Base-by-base conservation (phyloP, 2,888 invertebrate genomes). In the Archips crataeganus region DNA sequence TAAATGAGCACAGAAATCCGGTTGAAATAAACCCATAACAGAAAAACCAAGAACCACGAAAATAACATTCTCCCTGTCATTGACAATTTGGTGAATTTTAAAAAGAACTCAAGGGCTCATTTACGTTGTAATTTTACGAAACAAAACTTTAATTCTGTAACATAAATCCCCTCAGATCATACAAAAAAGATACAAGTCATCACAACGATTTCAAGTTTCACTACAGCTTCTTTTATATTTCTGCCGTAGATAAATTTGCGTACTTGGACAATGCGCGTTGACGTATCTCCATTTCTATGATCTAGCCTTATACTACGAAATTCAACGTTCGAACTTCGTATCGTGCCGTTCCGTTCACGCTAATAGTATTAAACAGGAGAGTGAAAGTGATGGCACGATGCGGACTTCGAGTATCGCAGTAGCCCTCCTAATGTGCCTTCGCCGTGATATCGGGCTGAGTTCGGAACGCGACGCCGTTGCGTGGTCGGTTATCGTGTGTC, bases 401-500 rank as follows among this genome's bases (percentile, higher is more conserved):
- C 23, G 23, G 23, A 23, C 23, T 23, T 23, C 23, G 23, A 23
- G 23, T 23, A 1, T 23, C 23, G 23, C 1, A 23, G 23, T 23
- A 23, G 23, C 23, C 23, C 23, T 23, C 23, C 23, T 23, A 11
- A 15, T 45, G 34, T 60, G n/a, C 45, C 39, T 39, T 4, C 6
- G 39, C 5, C 39, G 39, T 39, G 45, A 11, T 45, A 45, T 45
- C 11, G 45, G 3, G 39, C 39, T 39, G 6, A 39, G 34, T 45
- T 62, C 11, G 15, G 62, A 63, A 70, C 64, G 70, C 70, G 70
- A 70, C 70, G 70, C 70, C 34, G 45, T 63, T n/a, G 36, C 6
- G 54, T 13, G 23, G 2, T 4, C 57, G 78, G 78, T 81, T 85
- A 89, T 85, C 87, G 83, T 77, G 87, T 83, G 81, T 86, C 86